Conservation (phyloP, 1,140 invertebrate species). For the Drosophila kikkawai region DNA sequence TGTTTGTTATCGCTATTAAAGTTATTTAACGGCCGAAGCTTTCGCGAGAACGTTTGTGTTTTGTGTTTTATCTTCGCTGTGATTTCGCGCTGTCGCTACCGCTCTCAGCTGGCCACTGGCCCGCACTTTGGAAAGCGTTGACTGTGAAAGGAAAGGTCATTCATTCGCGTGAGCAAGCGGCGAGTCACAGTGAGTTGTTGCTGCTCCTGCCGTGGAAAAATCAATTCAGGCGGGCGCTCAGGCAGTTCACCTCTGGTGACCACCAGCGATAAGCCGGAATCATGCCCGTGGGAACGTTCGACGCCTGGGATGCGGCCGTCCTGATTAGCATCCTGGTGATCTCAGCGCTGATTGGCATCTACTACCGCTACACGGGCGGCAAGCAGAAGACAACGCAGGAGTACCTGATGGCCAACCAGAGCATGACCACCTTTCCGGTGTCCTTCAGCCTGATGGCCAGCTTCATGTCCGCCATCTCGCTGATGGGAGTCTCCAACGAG, state of each 20-base stretch:
- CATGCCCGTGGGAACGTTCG: slow-evolving; percentile 69
- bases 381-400: slow-evolving; percentile 92
- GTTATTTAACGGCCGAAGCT: slow-evolving; percentile 33
- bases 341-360: slow-evolving; percentile 91
- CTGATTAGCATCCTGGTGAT: slow-evolving; percentile 87
- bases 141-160: slow-evolving; percentile 60
- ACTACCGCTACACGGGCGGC: slow-evolving; percentile 94
- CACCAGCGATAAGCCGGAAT: slow-evolving; percentile 22
- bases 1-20: neutral
- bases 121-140: slow-evolving; percentile 57
- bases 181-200: slow-evolving; percentile 21
- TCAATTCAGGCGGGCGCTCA: slow-evolving; percentile 53
- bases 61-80: slow-evolving; percentile 4
- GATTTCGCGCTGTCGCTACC: slow-evolving; percentile 41
- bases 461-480: slow-evolving; percentile 97
- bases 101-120: slow-evolving; percentile 29
- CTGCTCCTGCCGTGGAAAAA: slow-evolving; percentile 49
- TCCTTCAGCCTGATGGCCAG: slow-evolving; percentile 95
- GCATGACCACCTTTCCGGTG: slow-evolving; percentile 89
- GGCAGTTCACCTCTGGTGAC: slow-evolving; percentile 3
- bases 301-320: slow-evolving; percentile 88
- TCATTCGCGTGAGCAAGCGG: slow-evolving; percentile 48
- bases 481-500: slow-evolving; percentile 94
- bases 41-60: slow-evolving; percentile 16
- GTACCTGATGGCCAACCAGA: slow-evolving; percentile 80